Evolutionary conservation across 2,113 vertebrate species (phyloP), one percentile per base, ranked within the genome.

Genomic region (Platysteira castanea): DNA sequence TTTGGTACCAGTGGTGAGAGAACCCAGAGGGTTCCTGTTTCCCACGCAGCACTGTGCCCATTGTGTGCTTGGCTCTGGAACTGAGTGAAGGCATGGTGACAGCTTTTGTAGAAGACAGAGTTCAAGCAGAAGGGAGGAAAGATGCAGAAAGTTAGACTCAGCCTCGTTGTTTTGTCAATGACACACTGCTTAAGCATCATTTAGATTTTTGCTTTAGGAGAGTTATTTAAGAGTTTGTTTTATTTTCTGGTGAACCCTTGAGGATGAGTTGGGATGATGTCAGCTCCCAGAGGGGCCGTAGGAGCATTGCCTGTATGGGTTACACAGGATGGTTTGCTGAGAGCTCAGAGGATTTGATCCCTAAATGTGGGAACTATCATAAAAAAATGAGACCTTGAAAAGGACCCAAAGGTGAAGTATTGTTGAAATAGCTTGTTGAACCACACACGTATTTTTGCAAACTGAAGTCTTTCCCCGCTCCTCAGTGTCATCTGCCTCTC

Each of bases 41-140:
- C 16, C 52, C 21, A 6, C 16, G 2, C 5, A 64, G 82, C 56
- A 7, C 1, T 0, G 2, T 84, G 30, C 77, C 1, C 0, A 1
- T 49, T 28, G 8, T 3, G 5, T 67, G 73, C 82, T 67, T 33
- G 44, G 23, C 44, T 73, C 2, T 0, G 18, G 65, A 85, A 7
- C 30, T 2, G 28, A 54, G 31, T 15, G 54, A 57, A 67, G 35
- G 26, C 2, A 26, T 0, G 0, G 3, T 37, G 35, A 2, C 31
- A 53, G 68, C 22, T 90, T 83, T 39, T 46, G 8, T 33, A n/a
- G 35, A 42, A 77, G n/a, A 10, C 7, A 57, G 37, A 88, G 65
- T 16, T 68, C 65, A 42, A 52, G 15, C 74, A 75, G 65, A 76
- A 63, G 19, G 71, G 15, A 70, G 23, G 39, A 53, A 89, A 74